Evolutionary conservation across 2,797 vertebrate species (phyloP), one percentile per base, ranked within the genome.

Genomic region (Rhinoraja longicauda): DNA sequence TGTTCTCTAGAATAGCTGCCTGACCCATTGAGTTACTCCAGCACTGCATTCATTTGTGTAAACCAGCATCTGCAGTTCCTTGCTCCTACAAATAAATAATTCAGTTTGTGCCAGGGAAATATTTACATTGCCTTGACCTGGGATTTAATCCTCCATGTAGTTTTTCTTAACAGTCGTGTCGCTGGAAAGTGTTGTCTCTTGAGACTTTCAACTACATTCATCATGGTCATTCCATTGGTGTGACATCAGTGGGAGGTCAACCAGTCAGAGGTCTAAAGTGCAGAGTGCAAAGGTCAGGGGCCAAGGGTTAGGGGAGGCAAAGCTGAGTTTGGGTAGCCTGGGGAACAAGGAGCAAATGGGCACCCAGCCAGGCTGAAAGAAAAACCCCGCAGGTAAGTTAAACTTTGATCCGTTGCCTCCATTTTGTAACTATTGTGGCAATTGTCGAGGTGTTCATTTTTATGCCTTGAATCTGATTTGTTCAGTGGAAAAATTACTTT

Each of bases 221-320:
- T n/a, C n/a, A 19, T n/a, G 62, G 59, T 62, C 88, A 15, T 7
- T 39, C 15, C 84, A 88, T 64, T 32, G 59, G 15, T 88, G 84
- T 64, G 84, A 19, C 57, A n/a, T 64, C 15, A 88, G n/a, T 36
- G 59, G 59, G n/a, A 88, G n/a, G 84, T 57, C 84, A 64, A 19
- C 1, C n/a, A 64, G 29, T 88, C 64, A 32, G 88, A 0, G 15
- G 15, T 59, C 19, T 32, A 15, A 86, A 86, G 26, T 57, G 3
- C 82, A 62, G 78, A 82, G 29, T 86, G 82, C 59, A 17, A 88
- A 88, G 59, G 62, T 64, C 84, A 64, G 84, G n/a, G 82, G 17
- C 15, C 57, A 86, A 62, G 57, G 26, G 26, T 32, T n/a, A 64
- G 19, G 59, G 7, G 7, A 17, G 29, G 59, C 84, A 64, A 88